phyloP scores from a whole-genome alignment of 2,888 invertebrate genomes.

The Barypeithes pellucidus region DNA sequence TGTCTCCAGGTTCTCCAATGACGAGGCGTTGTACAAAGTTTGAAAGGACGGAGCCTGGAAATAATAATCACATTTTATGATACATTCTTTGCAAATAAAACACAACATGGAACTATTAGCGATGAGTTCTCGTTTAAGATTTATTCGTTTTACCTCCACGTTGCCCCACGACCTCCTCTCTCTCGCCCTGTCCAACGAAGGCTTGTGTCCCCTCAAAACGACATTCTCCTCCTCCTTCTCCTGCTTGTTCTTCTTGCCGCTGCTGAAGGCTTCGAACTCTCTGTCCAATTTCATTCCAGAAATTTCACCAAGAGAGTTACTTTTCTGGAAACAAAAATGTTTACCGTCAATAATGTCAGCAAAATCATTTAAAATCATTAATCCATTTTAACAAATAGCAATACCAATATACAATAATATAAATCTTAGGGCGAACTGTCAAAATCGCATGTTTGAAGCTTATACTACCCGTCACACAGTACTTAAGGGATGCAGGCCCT shows the following conservation, averaged over 20 bases:
- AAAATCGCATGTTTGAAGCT: conserved; percentile 16
- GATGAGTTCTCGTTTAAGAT: too few species aligned
- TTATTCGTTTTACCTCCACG: conserved; percentile 63
- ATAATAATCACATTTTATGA: not conserved
- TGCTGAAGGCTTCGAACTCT: conserved; percentile 57
- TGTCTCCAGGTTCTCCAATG: conserved; percentile 72
- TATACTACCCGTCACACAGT: conserved; percentile 38
- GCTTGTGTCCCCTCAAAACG: conserved; percentile 62
- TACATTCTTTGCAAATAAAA: too few species aligned
- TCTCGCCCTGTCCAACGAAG: conserved; percentile 62
- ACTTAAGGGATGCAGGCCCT: conserved; percentile 38
- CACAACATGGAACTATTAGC: too few species aligned
- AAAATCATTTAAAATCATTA: too few species aligned
- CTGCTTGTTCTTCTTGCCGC: conserved; percentile 59
- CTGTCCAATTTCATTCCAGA: conserved; percentile 74
- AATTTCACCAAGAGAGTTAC: conserved; percentile 87
- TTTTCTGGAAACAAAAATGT: conserved; percentile 74
- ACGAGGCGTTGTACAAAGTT: conserved; percentile 66
- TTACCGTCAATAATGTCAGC: too few species aligned
- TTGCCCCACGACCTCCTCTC: conserved; percentile 67
- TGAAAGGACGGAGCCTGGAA: conserved; percentile 59
- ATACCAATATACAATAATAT: too few species aligned
- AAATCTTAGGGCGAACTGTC: not conserved
- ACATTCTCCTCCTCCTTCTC: conserved; percentile 63
- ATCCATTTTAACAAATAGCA: too few species aligned